Percentiles rank a stretch among this genome's conserved stretches.
Conservation (phyloP, 2,888 invertebrate species). For the Agonopterix arenella region DNA sequence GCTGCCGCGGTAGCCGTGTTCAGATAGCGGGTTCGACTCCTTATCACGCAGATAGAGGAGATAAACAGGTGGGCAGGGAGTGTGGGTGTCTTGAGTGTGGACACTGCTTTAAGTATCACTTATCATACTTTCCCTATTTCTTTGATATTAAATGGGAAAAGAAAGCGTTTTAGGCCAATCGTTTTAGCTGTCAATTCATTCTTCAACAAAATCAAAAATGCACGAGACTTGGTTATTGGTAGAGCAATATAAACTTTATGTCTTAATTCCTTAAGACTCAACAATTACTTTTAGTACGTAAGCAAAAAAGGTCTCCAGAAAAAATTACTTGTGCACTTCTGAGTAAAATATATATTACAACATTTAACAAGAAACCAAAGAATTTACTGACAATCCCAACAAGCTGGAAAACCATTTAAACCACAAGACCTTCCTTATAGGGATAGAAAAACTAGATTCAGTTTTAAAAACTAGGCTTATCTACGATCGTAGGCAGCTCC, state of each 20-base stretch:
- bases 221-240: too few relatives aligned
- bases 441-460: constrained; percentile 12
- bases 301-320: too few relatives aligned
- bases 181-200: too few relatives aligned
- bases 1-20: constrained; percentile 40
- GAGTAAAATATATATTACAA: background rate
- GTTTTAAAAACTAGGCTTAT: constrained; percentile 28
- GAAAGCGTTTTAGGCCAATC: too few relatives aligned
- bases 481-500: constrained; percentile 67
- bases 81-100: constrained; percentile 23
- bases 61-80: constrained; percentile 50
- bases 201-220: too few relatives aligned
- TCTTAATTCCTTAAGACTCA: too few relatives aligned
- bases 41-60: constrained; percentile 49
- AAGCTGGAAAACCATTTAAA: constrained; percentile 22
- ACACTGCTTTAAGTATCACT: background rate
- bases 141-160: too few relatives aligned
- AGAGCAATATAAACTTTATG: too few relatives aligned
- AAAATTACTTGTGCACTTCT: background rate
- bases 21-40: constrained; percentile 44
- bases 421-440: constrained; percentile 27
- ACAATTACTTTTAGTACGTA: too few relatives aligned
- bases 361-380: constrained; percentile 1
- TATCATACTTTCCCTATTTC: too few relatives aligned
- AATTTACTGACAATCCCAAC: constrained; percentile 1